Evolutionary conservation across 1,140 invertebrate genomes (phyloP).

Genomic region (Dryas iulia): DNA sequence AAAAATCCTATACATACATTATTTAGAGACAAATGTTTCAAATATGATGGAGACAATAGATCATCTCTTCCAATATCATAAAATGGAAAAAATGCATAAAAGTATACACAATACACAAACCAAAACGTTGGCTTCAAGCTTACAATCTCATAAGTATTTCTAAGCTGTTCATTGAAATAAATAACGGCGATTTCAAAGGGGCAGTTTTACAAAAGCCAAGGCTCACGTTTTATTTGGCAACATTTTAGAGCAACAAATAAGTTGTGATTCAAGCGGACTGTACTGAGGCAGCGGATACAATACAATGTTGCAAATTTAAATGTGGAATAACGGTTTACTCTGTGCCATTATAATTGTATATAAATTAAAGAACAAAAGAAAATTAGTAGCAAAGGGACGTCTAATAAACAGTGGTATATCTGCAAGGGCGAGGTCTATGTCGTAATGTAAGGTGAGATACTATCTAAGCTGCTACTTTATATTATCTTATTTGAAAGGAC

Average conservation of each 20-base stretch:
- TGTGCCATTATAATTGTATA: background rate
- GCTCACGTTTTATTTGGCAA: constrained; percentile 1
- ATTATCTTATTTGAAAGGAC: background rate
- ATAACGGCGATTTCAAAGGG: background rate
- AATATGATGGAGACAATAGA: too few relatives aligned
- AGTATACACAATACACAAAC: background rate
- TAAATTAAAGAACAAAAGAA: background rate
- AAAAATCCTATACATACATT: too few relatives aligned
- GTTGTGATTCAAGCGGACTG: background rate
- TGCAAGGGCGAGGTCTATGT: background rate
- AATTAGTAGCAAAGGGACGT: background rate
- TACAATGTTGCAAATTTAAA: background rate
- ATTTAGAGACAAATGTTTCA: too few relatives aligned
- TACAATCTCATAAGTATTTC: background rate
- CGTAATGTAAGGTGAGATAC: background rate
- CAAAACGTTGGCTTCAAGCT: background rate
- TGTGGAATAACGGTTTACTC: background rate
- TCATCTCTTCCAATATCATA: too few relatives aligned
- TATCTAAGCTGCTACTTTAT: background rate
- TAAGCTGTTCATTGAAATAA: background rate
- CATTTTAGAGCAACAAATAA: constrained; percentile 5
- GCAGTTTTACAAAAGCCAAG: background rate
- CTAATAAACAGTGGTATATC: background rate
- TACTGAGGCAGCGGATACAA: background rate
- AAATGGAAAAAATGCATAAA: too few relatives aligned